phyloP scores from a whole-genome alignment of 2,113 vertebrate genomes.

The Gopherus evgoodei region DNA sequence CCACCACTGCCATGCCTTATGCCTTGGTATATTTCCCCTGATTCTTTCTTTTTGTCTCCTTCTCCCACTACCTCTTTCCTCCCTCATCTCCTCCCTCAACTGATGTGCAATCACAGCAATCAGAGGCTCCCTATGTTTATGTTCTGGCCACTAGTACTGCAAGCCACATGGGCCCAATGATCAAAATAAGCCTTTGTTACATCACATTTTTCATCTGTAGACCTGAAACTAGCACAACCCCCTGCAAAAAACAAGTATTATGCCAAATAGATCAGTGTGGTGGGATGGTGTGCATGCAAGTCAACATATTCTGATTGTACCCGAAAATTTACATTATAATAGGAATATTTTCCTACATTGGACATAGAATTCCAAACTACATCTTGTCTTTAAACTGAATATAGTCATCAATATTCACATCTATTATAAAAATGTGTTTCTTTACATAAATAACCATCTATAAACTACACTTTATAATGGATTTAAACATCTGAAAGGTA shows the following conservation, averaged over 20 bases:
- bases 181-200: constrained; percentile 33
- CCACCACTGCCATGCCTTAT: neutral
- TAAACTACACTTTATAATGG: neutral
- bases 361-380: neutral
- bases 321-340: neutral
- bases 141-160: neutral
- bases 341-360: neutral
- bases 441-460: neutral
- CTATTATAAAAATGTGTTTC: neutral
- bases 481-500: neutral
- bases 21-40: neutral
- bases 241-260: neutral
- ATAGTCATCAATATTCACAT: neutral
- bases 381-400: neutral
- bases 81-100: neutral
- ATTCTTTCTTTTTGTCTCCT: neutral
- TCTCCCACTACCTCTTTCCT: neutral
- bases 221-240: neutral
- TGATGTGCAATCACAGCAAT: neutral
- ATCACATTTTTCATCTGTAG: neutral
- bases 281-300: rapidly evolving
- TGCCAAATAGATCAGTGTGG: neutral
- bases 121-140: neutral
- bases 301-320: neutral
- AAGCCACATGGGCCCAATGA: rapidly evolving